A percentile compares a stretch with the other conserved stretches of the same genome.
These are phyloP conservation scores for Phrynosoma blainvillii DNA, from an alignment of 2,113 vertebrate genomes.

Conservation along the genomic window DNA sequence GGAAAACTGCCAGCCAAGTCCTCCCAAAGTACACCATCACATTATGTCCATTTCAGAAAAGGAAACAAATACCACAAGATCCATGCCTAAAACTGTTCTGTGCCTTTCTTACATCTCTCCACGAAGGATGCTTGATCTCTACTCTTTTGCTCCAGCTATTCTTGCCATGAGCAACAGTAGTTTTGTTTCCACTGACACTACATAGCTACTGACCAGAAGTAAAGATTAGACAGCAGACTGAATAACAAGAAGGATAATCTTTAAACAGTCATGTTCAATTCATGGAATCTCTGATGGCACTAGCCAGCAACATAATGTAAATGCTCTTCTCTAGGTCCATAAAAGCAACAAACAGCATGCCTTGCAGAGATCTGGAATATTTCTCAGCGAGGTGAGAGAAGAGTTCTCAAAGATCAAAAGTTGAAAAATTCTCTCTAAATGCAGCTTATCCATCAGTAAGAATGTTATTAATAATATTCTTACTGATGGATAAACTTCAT, in stretches of 20 bases:
- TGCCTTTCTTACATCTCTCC: neutral
- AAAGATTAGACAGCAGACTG: neutral
- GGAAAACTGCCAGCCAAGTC: neutral
- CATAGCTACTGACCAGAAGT: slow-evolving; percentile 3
- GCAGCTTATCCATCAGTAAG: too few species aligned
- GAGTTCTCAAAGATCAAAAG: too few species aligned
- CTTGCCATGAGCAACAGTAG: neutral
- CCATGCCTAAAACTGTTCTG: neutral
- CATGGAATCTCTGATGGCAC: neutral
- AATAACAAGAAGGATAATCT: slow-evolving; percentile 20
- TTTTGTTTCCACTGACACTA: fast-evolving
- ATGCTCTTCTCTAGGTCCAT: fast-evolving
- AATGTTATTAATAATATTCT: too few species aligned
- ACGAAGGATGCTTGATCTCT: neutral
- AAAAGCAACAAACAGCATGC: too few species aligned
- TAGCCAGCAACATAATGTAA: neutral
- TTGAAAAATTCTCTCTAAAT: too few species aligned
- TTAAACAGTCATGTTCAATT: slow-evolving; percentile 14
- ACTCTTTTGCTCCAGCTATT: neutral
- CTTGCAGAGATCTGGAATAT: too few species aligned
- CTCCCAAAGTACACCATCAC: neutral
- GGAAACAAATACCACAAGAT: neutral
- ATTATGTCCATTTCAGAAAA: neutral
- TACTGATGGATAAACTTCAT: too few species aligned
- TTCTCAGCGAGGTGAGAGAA: too few species aligned